Evolutionary conservation across 2,113 vertebrate species (phyloP).

Genomic region (Prolemur simus): DNA sequence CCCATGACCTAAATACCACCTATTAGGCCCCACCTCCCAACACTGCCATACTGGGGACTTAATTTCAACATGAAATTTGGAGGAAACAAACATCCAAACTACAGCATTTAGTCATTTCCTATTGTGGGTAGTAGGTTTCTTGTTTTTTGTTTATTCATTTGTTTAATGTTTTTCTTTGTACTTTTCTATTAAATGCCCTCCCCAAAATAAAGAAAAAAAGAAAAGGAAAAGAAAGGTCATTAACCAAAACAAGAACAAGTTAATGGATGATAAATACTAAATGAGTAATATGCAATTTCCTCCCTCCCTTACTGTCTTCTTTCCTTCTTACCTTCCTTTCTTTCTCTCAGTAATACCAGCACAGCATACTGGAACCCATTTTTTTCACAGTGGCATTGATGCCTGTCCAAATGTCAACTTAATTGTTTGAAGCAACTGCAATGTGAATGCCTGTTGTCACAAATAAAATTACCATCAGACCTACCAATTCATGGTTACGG

Average conservation of each 20-base stretch:
- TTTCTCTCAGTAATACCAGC: neutral
- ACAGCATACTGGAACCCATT: neutral
- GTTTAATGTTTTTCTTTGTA: neutral
- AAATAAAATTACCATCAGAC: neutral
- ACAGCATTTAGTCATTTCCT: neutral
- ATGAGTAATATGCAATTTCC: neutral
- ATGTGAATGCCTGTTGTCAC: neutral
- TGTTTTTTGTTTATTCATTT: neutral
- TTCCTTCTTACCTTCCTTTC: neutral
- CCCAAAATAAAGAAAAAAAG: neutral
- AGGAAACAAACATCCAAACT: neutral
- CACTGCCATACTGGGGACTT: neutral
- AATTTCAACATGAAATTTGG: neutral
- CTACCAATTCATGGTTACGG: neutral
- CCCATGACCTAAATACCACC: neutral
- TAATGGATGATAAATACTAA: neutral
- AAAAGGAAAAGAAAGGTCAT: neutral
- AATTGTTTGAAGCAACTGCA: neutral
- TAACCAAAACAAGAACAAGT: neutral
- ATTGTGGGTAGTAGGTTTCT: neutral
- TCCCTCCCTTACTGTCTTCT: neutral
- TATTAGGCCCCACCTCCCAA: neutral
- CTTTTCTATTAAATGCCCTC: neutral
- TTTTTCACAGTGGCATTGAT: neutral
- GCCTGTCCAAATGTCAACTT: neutral